Evolutionary conservation across 2,113 vertebrate species (phyloP).

Genomic region (Siniperca knerii): DNA sequence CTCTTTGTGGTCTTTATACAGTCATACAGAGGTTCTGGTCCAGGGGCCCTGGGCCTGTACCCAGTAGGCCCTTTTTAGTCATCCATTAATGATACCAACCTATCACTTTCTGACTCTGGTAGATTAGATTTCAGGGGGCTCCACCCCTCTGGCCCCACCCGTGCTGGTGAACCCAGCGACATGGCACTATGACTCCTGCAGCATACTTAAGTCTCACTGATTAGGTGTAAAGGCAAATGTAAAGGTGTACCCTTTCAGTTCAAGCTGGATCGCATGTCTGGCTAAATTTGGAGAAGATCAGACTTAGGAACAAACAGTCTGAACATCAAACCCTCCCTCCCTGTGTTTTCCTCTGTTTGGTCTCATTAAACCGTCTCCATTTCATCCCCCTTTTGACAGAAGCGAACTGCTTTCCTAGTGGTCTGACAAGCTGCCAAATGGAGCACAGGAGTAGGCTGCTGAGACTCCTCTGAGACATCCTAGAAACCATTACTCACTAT

Average conservation of each 20-base stretch:
- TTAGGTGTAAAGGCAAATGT: neutral
- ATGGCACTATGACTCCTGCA: neutral
- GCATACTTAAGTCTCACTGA: neutral
- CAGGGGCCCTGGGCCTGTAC: neutral
- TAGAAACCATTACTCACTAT: constrained; percentile 63
- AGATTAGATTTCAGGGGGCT: neutral
- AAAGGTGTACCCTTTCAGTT: neutral
- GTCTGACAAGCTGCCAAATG: constrained; percentile 70
- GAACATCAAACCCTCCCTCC: constrained; percentile 3
- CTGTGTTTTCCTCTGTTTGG: constrained; percentile 25
- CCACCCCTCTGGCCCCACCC: neutral
- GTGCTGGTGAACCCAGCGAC: neutral
- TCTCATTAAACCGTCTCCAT: constrained; percentile 51
- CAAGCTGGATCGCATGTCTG: neutral
- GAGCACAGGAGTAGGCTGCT: constrained; percentile 56
- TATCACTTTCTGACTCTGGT: neutral
- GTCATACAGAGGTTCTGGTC: neutral
- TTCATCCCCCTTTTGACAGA: constrained; percentile 41
- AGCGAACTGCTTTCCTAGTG: constrained; percentile 50
- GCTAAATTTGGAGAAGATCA: constrained; percentile 23
- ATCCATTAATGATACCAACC: neutral
- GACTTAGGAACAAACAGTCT: neutral
- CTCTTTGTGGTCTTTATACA: neutral
- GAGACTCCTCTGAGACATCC: constrained; percentile 65
- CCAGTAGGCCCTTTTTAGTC: neutral